Evolutionary conservation across 2,797 vertebrate genomes (phyloP).

Genomic region (Parauchenoglanis punctatus): DNA sequence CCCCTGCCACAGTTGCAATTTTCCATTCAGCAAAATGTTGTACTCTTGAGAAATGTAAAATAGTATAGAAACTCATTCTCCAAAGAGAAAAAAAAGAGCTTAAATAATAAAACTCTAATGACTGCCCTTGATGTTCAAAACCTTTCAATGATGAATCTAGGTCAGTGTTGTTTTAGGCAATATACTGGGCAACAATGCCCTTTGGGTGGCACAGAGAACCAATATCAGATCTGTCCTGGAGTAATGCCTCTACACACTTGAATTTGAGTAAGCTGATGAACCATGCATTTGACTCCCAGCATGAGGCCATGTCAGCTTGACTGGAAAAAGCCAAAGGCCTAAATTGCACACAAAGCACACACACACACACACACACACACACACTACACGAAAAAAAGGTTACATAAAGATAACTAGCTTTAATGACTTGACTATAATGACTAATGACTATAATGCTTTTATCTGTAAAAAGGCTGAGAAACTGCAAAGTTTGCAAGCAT

Average conservation of each 20-base stretch:
- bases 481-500: not conserved
- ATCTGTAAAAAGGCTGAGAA: not conserved
- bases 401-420: not conserved
- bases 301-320: slow-evolving; percentile 16
- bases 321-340: slow-evolving; percentile 17
- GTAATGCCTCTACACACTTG: slow-evolving; percentile 15
- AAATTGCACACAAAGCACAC: not conserved
- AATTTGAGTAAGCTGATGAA: slow-evolving; percentile 33
- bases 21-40: not conserved
- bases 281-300: slow-evolving; percentile 28
- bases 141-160: slow-evolving; percentile 12
- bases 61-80: not conserved
- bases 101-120: not conserved
- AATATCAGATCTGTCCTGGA: slow-evolving; percentile 23
- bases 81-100: not conserved
- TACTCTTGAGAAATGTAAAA: not conserved
- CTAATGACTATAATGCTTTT: not conserved
- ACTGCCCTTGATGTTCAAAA: not conserved
- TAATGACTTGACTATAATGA: no score
- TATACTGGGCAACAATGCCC: not conserved
- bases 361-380: not conserved
- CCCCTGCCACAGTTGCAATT: no score
- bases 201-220: not conserved
- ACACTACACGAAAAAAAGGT: not conserved
- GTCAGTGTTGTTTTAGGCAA: slow-evolving; percentile 26